phyloP scores from a whole-genome alignment of 2,888 invertebrate species.

The Dolichomitus sp. region DNA sequence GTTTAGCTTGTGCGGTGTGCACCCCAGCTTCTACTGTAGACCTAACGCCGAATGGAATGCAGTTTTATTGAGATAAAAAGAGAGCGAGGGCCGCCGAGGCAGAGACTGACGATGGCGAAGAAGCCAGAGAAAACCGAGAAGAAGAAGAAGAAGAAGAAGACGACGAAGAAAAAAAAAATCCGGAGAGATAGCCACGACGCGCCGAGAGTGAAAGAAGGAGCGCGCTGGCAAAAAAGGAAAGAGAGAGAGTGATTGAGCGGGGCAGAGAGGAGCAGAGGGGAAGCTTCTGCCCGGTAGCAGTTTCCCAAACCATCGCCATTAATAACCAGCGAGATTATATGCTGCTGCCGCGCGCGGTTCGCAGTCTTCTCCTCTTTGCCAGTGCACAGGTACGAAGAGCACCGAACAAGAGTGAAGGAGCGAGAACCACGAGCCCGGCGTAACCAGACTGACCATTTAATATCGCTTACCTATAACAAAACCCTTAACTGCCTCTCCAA shows the following conservation, averaged over 20 bases:
- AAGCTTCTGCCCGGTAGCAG: conserved; percentile 84
- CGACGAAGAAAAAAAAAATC: conserved; percentile 58
- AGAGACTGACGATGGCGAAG: conserved; percentile 61
- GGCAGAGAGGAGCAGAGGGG: conserved; percentile 66
- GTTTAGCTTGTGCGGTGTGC: conserved; percentile 67
- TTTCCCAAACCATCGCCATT: conserved; percentile 86
- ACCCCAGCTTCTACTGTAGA: conserved; percentile 59
- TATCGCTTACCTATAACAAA: conserved; percentile 75
- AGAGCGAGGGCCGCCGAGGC: conserved; percentile 68
- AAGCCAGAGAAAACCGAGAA: conserved; percentile 59
- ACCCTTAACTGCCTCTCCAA: conserved; percentile 62
- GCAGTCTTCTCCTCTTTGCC: conserved; percentile 70
- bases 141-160: conserved; percentile 50
- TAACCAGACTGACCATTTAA: conserved; percentile 80
- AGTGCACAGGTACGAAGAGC: conserved; percentile 54
- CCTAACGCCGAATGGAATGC: conserved; percentile 81
- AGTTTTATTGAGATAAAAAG: conserved; percentile 77
- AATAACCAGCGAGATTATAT: conserved; percentile 85
- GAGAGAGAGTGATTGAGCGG: conserved; percentile 72
- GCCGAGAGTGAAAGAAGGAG: conserved; percentile 53
- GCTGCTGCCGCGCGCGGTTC: conserved; percentile 78
- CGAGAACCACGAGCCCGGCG: conserved; percentile 59
- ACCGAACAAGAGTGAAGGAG: conserved; percentile 60
- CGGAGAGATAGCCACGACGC: conserved; percentile 53
- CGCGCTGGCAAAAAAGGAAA: conserved; percentile 61